Percentiles rank a stretch among this genome's conserved stretches.
Evolutionary conservation across 2,797 vertebrate species (phyloP).

Genomic region (Falco novaeseelandiae): DNA sequence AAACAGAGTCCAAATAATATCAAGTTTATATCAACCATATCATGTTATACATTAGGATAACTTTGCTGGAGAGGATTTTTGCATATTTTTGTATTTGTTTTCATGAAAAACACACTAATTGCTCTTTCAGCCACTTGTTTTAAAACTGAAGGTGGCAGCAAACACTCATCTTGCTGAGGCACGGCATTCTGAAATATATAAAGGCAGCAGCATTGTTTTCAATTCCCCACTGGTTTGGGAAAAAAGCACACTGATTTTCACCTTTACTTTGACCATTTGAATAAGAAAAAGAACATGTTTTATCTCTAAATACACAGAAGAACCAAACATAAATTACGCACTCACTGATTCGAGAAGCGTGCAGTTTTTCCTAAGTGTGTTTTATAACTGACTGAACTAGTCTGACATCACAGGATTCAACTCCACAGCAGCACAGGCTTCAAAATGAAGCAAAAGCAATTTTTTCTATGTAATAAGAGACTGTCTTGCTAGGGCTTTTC

Average conservation of each 20-base stretch:
- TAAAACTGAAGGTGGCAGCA: constrained; percentile 65
- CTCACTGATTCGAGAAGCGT: not conserved
- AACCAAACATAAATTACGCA: not conserved
- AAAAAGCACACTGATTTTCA: not conserved
- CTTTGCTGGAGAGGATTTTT: not conserved
- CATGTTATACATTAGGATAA: not conserved
- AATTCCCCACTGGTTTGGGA: not conserved
- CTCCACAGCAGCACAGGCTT: not conserved
- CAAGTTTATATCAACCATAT: not conserved
- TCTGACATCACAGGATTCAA: not conserved
- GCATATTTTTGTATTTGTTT: not conserved
- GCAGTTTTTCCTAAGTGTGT: not conserved
- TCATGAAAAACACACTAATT: not conserved
- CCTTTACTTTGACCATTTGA: not conserved
- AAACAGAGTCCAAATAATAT: not conserved
- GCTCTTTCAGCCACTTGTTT: not conserved
- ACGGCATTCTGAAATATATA: not conserved
- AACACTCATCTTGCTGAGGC: not conserved
- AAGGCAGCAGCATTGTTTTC: not conserved
- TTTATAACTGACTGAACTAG: not conserved
- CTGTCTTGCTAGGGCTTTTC: not conserved
- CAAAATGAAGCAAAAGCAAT: not conserved
- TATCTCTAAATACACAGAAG: not conserved
- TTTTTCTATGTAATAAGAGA: not conserved
- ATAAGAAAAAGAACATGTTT: not conserved